These are phyloP conservation scores for Triplophysa siluroides DNA, from an alignment of 2,113 vertebrate genomes.

Conservation along the genomic window DNA sequence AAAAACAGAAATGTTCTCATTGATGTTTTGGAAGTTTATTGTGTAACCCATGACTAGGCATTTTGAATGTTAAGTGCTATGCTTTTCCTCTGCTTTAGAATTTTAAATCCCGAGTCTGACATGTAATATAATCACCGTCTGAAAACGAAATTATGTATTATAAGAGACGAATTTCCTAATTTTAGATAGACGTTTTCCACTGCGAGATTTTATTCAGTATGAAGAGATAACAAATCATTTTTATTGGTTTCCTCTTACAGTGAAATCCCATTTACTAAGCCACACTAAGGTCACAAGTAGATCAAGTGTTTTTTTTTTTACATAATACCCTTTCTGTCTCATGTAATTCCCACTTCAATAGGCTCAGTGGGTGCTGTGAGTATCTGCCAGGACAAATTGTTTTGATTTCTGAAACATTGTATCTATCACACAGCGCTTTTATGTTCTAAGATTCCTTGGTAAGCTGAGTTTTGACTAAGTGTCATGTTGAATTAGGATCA, in stretches of 20 bases:
- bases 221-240: slow-evolving; percentile 58
- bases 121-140: neutral
- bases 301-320: slow-evolving; percentile 49
- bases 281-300: slow-evolving; percentile 48
- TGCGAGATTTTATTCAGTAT: slow-evolving; percentile 53
- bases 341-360: slow-evolving; percentile 52
- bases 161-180: slow-evolving; percentile 26
- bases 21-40: neutral
- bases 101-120: neutral
- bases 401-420: slow-evolving; percentile 61
- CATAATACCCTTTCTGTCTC: slow-evolving; percentile 55
- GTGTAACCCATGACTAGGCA: neutral
- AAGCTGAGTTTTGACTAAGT: slow-evolving; percentile 60
- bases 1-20: neutral
- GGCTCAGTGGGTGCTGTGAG: slow-evolving; percentile 33
- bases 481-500: slow-evolving; percentile 65
- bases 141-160: slow-evolving; percentile 7
- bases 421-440: slow-evolving; percentile 58
- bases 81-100: neutral
- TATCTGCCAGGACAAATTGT: slow-evolving; percentile 55
- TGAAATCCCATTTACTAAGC: slow-evolving; percentile 61
- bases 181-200: slow-evolving; percentile 37
- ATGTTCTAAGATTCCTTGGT: slow-evolving; percentile 36
- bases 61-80: neutral
- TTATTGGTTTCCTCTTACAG: slow-evolving; percentile 39